phyloP scores from a whole-genome alignment of 1,140 invertebrate genomes.

The Himalopsyche phryganea region DNA sequence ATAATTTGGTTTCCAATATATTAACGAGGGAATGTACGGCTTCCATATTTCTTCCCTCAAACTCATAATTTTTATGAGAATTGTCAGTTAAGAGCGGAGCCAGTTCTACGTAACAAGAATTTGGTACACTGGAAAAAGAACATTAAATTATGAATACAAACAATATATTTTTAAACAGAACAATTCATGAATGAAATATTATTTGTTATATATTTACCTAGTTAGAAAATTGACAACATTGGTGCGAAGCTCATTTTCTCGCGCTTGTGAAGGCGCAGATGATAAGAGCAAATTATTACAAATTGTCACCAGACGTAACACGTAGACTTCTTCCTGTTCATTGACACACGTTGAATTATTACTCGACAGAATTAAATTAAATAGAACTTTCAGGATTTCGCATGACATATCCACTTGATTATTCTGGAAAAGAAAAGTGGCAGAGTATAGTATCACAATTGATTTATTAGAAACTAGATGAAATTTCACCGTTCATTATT shows the following conservation, averaged over 20 bases:
- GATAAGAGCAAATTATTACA: conserved; percentile 69
- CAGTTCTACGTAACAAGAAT: conserved; percentile 43
- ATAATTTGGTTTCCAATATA: conserved; percentile 38
- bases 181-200: too few relatives aligned
- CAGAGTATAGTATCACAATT: too few relatives aligned
- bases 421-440: conserved; percentile 51
- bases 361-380: conserved; percentile 69
- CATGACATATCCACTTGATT: conserved; percentile 66
- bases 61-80: conserved; percentile 49
- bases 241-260: conserved; percentile 68
- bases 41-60: conserved; percentile 42
- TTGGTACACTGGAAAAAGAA: conserved; percentile 41
- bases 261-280: conserved; percentile 56
- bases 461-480: too few relatives aligned
- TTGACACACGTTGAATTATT: conserved; percentile 49
- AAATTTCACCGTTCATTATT: too few relatives aligned
- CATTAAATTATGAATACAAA: background rate
- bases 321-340: conserved; percentile 70
- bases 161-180: too few relatives aligned
- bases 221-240: conserved; percentile 64
- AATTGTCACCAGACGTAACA: conserved; percentile 67
- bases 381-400: conserved; percentile 86
- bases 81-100: conserved; percentile 37
- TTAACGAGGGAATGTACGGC: conserved; percentile 40
- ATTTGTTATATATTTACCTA: conserved; percentile 40